These are phyloP conservation scores for Opisthograptis luteolata DNA, from an alignment of 2,888 invertebrate species.

Conservation along the genomic window DNA sequence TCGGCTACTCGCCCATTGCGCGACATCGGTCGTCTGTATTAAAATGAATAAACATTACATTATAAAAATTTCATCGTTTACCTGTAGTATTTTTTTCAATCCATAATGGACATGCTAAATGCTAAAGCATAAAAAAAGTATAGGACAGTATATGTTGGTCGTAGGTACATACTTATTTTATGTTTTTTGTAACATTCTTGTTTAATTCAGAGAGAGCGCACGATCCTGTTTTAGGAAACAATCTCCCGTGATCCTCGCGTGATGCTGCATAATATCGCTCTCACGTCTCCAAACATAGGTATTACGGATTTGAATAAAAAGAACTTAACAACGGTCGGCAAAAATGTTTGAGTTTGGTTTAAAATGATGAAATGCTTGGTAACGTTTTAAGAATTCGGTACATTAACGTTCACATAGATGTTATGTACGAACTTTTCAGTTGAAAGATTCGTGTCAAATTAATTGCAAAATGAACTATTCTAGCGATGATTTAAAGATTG, in stretches of 20 bases:
- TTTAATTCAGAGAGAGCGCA: constrained; percentile 69
- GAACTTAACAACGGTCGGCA: constrained; percentile 17
- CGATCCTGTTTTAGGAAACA: constrained; percentile 80
- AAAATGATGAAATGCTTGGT: constrained; percentile 3
- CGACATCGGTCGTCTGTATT: too few species aligned
- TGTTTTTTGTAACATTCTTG: constrained; percentile 46
- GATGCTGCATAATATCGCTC: constrained; percentile 79
- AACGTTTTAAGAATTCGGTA: too few species aligned
- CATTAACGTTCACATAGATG: too few species aligned
- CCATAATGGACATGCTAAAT: too few species aligned
- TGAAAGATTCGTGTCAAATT: not conserved
- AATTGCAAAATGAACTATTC: not conserved
- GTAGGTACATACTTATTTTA: too few species aligned
- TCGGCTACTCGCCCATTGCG: too few species aligned
- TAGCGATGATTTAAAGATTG: constrained; percentile 4
- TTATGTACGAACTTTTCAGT: not conserved
- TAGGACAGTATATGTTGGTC: too few species aligned
- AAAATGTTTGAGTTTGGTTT: constrained; percentile 13
- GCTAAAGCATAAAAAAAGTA: too few species aligned
- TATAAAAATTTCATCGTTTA: too few species aligned
- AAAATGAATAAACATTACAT: too few species aligned
- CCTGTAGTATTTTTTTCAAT: too few species aligned
- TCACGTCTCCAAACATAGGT: constrained; percentile 49
- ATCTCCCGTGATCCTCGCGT: constrained; percentile 79
- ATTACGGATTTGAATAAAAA: constrained; percentile 68